A percentile compares a stretch with the other conserved stretches of the same genome.
Conservation (phyloP, 2,888 invertebrate genomes). For the Apodemia hepburni region DNA sequence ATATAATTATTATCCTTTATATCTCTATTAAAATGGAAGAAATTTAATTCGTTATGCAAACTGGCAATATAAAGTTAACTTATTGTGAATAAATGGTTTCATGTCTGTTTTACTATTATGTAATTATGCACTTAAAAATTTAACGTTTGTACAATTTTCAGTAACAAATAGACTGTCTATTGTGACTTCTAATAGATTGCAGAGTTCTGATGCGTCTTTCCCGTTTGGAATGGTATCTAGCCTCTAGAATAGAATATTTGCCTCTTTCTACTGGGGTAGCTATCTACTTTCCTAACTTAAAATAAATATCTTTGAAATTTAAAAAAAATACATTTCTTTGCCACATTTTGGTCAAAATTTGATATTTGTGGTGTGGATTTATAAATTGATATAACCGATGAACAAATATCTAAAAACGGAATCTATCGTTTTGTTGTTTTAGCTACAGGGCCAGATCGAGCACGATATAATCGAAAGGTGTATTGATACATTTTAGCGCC, state of each 20-base stretch:
- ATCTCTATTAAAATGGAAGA: conserved; percentile 22
- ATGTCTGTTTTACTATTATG: not conserved
- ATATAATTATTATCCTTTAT: conserved; percentile 35
- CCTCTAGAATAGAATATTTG: too few species aligned
- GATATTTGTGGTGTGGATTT: not conserved
- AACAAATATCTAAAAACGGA: not conserved
- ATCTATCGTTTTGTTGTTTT: conserved; percentile 1
- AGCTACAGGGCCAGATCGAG: conserved; percentile 18
- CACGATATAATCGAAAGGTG: conserved; percentile 32
- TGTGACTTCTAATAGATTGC: too few species aligned
- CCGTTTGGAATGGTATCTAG: too few species aligned
- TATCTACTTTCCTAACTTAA: too few species aligned
- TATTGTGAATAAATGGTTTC: not conserved
- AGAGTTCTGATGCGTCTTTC: too few species aligned
- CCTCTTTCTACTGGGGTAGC: too few species aligned
- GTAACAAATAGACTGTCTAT: not conserved
- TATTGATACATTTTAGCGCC: conserved; percentile 46
- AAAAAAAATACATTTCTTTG: too few species aligned
- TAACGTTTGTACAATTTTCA: not conserved
- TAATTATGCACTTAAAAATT: too few species aligned
- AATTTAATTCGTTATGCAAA: conserved; percentile 41
- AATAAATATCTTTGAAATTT: too few species aligned
- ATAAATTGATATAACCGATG: too few species aligned
- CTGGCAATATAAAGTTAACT: conserved; percentile 14
- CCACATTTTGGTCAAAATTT: not conserved